Evolutionary conservation across 2,888 invertebrate species (phyloP).

Genomic region (Gryllus longicercus): DNA sequence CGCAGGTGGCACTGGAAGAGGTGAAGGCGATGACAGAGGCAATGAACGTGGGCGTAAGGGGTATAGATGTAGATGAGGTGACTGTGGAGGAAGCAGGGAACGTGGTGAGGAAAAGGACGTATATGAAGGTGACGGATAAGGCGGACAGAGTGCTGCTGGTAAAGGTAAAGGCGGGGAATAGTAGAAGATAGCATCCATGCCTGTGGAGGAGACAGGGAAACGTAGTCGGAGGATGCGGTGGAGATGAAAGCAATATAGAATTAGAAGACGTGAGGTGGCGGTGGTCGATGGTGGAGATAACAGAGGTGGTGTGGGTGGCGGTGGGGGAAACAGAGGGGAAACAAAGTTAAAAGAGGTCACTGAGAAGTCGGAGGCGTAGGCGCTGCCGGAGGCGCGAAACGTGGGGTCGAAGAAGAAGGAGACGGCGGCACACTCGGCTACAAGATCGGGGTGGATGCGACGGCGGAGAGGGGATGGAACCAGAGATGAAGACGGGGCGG

Average conservation of each 20-base stretch:
- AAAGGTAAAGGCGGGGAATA: not conserved
- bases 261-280: not conserved
- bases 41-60: too few species aligned
- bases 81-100: not conserved
- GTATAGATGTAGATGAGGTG: not conserved
- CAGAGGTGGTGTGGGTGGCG: not conserved
- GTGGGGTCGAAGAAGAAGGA: too few species aligned
- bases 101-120: too few species aligned
- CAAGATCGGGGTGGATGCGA: too few species aligned
- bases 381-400: too few species aligned
- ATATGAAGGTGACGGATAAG: not conserved
- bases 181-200: not conserved
- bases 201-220: not conserved
- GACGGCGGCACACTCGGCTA: too few species aligned
- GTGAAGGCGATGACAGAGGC: not conserved
- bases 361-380: too few species aligned
- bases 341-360: not conserved
- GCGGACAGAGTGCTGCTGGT: not conserved
- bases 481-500: too few species aligned
- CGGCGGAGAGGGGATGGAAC: too few species aligned
- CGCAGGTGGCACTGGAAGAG: not conserved
- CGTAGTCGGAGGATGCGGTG: not conserved
- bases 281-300: not conserved
- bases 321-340: not conserved
- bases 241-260: not conserved